Base-by-base conservation (phyloP, 2,113 vertebrate genomes). In the Hypocryptadius cinnamomeus region DNA sequence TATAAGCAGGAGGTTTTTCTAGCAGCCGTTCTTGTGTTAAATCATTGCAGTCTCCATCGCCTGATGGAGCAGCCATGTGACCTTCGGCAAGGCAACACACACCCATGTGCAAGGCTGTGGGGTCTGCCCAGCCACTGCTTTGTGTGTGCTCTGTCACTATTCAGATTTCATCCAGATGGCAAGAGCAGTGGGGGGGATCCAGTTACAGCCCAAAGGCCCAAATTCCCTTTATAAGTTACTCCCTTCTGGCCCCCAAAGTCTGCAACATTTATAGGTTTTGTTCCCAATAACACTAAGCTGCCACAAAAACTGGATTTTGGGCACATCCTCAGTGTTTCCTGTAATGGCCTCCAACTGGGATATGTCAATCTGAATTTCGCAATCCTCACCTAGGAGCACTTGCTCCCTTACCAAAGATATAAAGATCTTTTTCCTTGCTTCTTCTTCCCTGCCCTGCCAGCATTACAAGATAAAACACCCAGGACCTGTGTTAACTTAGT, bases 381-480 rank as follows among this genome's bases (percentile, higher is more conserved):
- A 90, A 25, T 59, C 50, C 39, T 69, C 31, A 90, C 68, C 47
- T 30, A 73, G 60, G 31, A 63, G 22, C 54, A 59, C 73, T 79
- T 85, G 15, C 23, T 69, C 24, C 57, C 60, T 70, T 61, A 60
- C 42, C 47, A 33, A 53, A 33, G 5, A 15, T 24, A 22, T 1
- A 45, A 64, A 37, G 42, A 20, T 70, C 14, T 30, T 30, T 85
- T 60, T 7, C 1, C 44, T 64, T 54, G 68, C 35, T 65, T 10
- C 30, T 63, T 60, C 66, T 70, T 61, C 61, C 42, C 27, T 13
- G 2, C 24, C 54, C 8, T 0, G 0, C 9, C 70, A 42, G 14
- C 8, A 5, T 25, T 37, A 25, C 1, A 4, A 51, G 25, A 15
- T 22, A 44, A 53, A 81, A 47, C 15, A 39, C 5, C 10, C 0